These are phyloP conservation scores for Eupristina koningsbergeri DNA, from an alignment of 1,140 invertebrate species.

Conservation along the genomic window DNA sequence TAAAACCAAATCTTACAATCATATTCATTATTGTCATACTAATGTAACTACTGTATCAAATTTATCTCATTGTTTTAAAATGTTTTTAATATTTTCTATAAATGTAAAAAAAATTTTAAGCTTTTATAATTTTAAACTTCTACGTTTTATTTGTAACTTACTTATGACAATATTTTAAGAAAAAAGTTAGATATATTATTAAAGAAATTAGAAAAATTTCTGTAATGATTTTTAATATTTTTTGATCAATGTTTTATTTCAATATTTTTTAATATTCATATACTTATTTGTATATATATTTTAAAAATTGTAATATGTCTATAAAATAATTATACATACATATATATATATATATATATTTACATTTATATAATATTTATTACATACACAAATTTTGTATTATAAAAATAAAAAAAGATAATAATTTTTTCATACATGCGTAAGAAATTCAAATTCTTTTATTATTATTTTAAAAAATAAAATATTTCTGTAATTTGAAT, in stretches of 20 bases:
- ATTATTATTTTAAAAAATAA: not conserved
- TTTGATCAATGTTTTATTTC: not conserved
- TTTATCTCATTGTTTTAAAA: not conserved
- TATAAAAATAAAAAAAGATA: constrained; percentile 17
- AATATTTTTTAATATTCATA: not conserved
- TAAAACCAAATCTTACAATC: constrained; percentile 35
- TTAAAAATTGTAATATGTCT: constrained; percentile 14
- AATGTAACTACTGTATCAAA: not conserved
- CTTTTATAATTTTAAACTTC: too few species aligned
- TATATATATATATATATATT: too few species aligned
- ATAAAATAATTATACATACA: not conserved
- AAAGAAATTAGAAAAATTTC: not conserved
- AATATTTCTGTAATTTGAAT: too few species aligned
- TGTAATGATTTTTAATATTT: not conserved
- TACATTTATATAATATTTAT: too few species aligned
- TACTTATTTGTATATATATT: constrained; percentile 6
- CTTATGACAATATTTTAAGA: too few species aligned
- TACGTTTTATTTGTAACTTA: too few species aligned
- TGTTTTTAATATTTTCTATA: not conserved
- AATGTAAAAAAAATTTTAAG: too few species aligned
- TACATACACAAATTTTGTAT: constrained; percentile 22
- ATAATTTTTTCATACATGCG: constrained; percentile 6
- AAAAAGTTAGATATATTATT: too few species aligned
- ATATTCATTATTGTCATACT: constrained; percentile 16
- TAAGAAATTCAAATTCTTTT: not conserved